phyloP scores from a whole-genome alignment of 1,140 invertebrate species.

The Halesus radiatus region DNA sequence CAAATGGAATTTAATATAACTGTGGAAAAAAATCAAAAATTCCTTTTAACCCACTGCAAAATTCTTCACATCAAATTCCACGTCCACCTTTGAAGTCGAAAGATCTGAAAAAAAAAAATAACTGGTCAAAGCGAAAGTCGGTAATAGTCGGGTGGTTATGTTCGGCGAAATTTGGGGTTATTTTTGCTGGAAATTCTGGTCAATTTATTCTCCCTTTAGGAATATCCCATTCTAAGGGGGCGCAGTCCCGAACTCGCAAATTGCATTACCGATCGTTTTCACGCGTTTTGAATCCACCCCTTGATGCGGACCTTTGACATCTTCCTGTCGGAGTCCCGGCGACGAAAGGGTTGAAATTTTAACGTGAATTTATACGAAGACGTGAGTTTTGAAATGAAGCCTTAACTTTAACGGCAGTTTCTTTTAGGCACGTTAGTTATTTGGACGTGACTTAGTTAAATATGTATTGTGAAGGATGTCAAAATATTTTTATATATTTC shows the following conservation, averaged over 20 bases:
- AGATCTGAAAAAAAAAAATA: slow-evolving; percentile 26
- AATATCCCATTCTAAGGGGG: slow-evolving; percentile 5
- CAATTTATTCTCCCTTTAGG: slow-evolving; percentile 48
- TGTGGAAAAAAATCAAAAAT: too few species aligned
- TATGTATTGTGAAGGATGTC: too few species aligned
- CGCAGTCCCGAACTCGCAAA: slow-evolving; percentile 39
- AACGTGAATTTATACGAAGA: slow-evolving; percentile 2
- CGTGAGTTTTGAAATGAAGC: not conserved
- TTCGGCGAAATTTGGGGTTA: not conserved
- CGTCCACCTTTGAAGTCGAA: slow-evolving; percentile 29
- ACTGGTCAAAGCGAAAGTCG: slow-evolving; percentile 13
- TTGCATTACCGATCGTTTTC: slow-evolving; percentile 55
- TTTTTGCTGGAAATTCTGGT: slow-evolving; percentile 32
- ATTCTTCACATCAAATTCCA: slow-evolving; percentile 24
- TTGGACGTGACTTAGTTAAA: too few species aligned
- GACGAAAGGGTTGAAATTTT: slow-evolving; percentile 18
- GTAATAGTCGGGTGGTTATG: slow-evolving; percentile 11
- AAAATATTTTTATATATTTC: too few species aligned
- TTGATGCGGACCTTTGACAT: slow-evolving; percentile 42
- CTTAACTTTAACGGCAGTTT: too few species aligned
- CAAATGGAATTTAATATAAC: too few species aligned
- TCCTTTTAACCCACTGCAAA: not conserved
- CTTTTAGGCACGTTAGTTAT: too few species aligned
- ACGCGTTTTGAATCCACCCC: slow-evolving; percentile 43
- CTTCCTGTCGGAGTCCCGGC: slow-evolving; percentile 13